These are phyloP conservation scores for Caiman crocodilus DNA, from an alignment of 2,797 vertebrate genomes.

Conservation along the genomic window DNA sequence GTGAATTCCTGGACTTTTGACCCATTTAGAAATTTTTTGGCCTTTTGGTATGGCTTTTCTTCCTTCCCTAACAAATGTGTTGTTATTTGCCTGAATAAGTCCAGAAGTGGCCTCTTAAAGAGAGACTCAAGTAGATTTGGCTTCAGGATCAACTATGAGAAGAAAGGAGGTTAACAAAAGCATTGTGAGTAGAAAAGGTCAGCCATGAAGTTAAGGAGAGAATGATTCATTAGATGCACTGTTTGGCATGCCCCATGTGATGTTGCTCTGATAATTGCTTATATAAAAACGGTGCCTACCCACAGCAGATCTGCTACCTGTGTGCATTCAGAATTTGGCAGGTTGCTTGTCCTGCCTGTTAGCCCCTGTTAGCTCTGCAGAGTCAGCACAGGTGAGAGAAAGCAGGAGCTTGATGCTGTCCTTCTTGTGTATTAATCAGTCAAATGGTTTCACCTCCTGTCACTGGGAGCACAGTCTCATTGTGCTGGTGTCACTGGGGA, in stretches of 20 bases:
- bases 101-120: not conserved
- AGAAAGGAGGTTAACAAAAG: not conserved
- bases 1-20: not conserved
- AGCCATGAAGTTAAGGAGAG: not conserved
- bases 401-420: not conserved
- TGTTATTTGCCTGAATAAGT: not conserved
- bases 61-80: not conserved
- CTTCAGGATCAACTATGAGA: not conserved
- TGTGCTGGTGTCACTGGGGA: not conserved
- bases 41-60: not conserved
- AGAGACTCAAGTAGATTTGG: not conserved
- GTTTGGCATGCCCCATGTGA: not conserved
- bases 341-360: not conserved
- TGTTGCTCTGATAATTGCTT: not conserved
- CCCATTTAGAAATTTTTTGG: not conserved
- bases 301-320: not conserved
- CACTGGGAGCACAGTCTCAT: not conserved
- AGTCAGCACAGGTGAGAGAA: not conserved
- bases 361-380: not conserved
- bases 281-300: not conserved
- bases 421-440: not conserved
- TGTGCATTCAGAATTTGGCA: not conserved
- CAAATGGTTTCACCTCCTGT: not conserved
- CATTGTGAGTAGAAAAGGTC: not conserved
- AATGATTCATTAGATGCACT: fast-evolving